Evolutionary conservation across 64 coral and sea anemone species (phyloP), one percentile per base, ranked within the genome.

Genomic region (Porites australiensis): DNA sequence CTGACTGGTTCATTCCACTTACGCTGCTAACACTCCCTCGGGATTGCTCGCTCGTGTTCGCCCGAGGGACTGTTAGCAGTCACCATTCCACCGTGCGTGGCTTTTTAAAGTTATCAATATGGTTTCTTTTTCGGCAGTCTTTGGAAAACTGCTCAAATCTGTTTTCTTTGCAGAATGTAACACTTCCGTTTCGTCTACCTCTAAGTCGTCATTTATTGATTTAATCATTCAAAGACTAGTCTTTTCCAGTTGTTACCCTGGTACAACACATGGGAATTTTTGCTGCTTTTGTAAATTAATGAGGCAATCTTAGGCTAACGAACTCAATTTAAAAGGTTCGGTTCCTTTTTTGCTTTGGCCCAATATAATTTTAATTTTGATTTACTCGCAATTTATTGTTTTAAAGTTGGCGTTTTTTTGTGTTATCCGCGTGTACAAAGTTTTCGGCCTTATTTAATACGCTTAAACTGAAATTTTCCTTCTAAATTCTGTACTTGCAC

Each of bases 391-490:
- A 50, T 20, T 83, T 44, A 7, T 15, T 7, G 2, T 63, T 83
- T 18, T 83, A 66, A 49, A 63, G 46, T 43, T 66, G 16, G 45
- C 16, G 44, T 44, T 6, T 47, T 83, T 83, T 83, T 47, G 18
- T 51, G 81, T 67, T 66, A 47, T 21, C 68, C 66, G 61, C 44
- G 20, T 83, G 81, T 83, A 83, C 63, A 83, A 83, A 83, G 15
- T 63, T 47, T 58, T n/a, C 5, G 5, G 21, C 51, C 27, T 37
- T 37, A 37, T 37, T 37, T 37, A 37, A 37, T 37, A 37, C 27
- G 27, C 27, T 37, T 37, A 37, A 37, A 37, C 27, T 37, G 1
- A 37, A 37, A 37, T 37, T 37, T 37, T 37, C 27, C 27, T 37
- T 37, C 27, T 37, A 37, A 37, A 37, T 37, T 37, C 27, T 37